phyloP scores from a whole-genome alignment of 2,113 vertebrate species.

The Dromaius novaehollandiae region DNA sequence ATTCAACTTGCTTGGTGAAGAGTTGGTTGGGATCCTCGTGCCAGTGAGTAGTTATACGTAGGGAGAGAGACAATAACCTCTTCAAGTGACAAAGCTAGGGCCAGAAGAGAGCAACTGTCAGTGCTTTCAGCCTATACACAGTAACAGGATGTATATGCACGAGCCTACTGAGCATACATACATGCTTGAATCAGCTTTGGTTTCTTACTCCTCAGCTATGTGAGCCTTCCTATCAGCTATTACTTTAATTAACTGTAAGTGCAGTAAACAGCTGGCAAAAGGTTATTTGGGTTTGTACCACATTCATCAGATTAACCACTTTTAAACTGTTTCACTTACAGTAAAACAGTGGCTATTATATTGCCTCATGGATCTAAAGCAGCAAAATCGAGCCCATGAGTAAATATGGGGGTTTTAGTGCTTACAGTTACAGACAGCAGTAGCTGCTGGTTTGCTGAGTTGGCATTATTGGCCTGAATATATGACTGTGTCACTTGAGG shows the following conservation, averaged over 20 bases:
- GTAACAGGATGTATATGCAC: not conserved
- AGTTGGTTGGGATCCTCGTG: not conserved
- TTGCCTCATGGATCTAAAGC: not conserved
- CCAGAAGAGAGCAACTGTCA: not conserved
- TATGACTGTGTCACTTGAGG: not conserved
- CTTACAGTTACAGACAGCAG: not conserved
- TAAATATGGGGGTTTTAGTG: not conserved
- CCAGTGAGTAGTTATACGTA: rapidly evolving
- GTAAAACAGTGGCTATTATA: not conserved
- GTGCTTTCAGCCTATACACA: not conserved
- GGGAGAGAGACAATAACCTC: not conserved
- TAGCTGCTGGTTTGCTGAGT: not conserved
- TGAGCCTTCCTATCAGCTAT: not conserved
- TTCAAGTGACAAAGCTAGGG: not conserved
- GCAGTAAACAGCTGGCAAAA: not conserved
- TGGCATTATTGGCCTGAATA: not conserved
- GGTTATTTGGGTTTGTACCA: not conserved
- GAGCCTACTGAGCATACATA: not conserved
- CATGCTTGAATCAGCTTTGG: rapidly evolving
- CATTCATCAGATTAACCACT: not conserved
- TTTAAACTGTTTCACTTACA: not conserved
- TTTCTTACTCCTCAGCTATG: not conserved
- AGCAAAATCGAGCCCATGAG: not conserved
- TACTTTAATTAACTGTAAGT: not conserved
- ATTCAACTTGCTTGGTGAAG: not conserved